phyloP scores from a whole-genome alignment of 2,888 invertebrate genomes.

The Caenorhabditis sp. region DNA sequence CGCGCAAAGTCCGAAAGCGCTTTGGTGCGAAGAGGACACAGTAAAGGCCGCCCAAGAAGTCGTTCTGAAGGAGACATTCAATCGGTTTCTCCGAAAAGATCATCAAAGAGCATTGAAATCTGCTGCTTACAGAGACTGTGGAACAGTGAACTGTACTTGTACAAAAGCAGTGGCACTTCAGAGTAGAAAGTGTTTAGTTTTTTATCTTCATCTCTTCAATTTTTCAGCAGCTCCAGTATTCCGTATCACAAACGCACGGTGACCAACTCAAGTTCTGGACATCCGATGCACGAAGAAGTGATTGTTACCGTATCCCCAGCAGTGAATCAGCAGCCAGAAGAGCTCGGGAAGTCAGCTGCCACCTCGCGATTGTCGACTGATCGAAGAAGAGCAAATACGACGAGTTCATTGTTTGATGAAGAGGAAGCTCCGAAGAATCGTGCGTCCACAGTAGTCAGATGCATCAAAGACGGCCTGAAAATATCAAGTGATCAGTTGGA shows the following conservation, averaged over 20 bases:
- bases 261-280: slow-evolving; percentile 28
- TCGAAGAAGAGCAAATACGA: slow-evolving; percentile 42
- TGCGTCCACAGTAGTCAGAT: slow-evolving; percentile 57
- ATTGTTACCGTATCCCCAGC: slow-evolving; percentile 1
- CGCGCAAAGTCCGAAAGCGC: slow-evolving; percentile 50
- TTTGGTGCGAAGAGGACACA: slow-evolving; percentile 29
- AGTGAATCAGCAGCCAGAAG: neutral
- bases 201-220: too few relatives aligned
- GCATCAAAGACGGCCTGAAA: slow-evolving; percentile 56
- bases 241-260: slow-evolving; percentile 33
- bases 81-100: neutral
- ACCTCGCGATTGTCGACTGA: slow-evolving; percentile 25
- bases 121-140: slow-evolving; percentile 23
- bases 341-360: slow-evolving; percentile 25
- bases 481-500: slow-evolving; percentile 53
- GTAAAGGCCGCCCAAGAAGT: slow-evolving; percentile 24
- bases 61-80: slow-evolving; percentile 35
- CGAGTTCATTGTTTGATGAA: slow-evolving; percentile 48
- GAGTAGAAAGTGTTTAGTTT: too few relatives aligned
- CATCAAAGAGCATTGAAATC: neutral
- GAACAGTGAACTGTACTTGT: slow-evolving; percentile 50
- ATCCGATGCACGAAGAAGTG: slow-evolving; percentile 27
- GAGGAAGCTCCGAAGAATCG: slow-evolving; percentile 37
- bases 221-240: slow-evolving; percentile 29
- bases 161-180: slow-evolving; percentile 31